Evolutionary conservation across 2,113 vertebrate genomes (phyloP).

Genomic region (Vulpes lagopus): DNA sequence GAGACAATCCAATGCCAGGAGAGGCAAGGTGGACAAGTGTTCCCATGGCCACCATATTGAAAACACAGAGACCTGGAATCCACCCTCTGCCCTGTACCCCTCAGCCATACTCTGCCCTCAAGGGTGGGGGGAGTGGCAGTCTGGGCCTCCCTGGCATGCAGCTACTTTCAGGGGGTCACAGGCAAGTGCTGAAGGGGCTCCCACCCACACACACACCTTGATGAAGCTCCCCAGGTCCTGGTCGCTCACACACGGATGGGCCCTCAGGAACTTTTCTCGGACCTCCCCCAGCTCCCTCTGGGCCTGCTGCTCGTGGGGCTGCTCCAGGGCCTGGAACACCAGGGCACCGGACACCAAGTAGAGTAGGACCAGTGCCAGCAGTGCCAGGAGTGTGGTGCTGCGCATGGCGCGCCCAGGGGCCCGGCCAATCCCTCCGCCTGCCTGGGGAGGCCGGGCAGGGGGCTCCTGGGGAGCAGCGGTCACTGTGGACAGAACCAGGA

Average conservation of each 20-base stretch:
- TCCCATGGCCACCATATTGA: not conserved
- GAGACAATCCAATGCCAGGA: too few relatives aligned
- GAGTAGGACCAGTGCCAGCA: slow-evolving; percentile 91
- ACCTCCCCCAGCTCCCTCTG: slow-evolving; percentile 82
- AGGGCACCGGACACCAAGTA: slow-evolving; percentile 94
- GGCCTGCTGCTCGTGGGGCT: slow-evolving; percentile 87
- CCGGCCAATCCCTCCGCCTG: not conserved
- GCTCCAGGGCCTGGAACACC: slow-evolving; percentile 92
- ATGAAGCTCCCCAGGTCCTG: slow-evolving; percentile 87
- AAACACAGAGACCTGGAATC: not conserved
- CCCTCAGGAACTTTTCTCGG: slow-evolving; percentile 86
- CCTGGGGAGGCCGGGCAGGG: slow-evolving; percentile 44
- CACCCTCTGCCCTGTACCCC: not conserved
- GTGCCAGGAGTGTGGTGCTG: slow-evolving; percentile 90
- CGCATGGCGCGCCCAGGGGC: slow-evolving; percentile 87
- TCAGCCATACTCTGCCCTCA: not conserved
- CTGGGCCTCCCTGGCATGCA: not conserved
- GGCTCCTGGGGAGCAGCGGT: slow-evolving; percentile 76
- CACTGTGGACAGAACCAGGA: slow-evolving; percentile 85
- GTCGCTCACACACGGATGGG: slow-evolving; percentile 88
- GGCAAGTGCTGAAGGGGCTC: not conserved
- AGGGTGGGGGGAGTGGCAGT: too few relatives aligned
- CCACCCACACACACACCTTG: slow-evolving; percentile 86
- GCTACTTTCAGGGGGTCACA: not conserved
- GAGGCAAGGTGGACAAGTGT: not conserved